These are phyloP conservation scores for Hydrozoanthus tunicans DNA, from an alignment of 64 coral and sea anemone species.

Conservation along the genomic window DNA sequence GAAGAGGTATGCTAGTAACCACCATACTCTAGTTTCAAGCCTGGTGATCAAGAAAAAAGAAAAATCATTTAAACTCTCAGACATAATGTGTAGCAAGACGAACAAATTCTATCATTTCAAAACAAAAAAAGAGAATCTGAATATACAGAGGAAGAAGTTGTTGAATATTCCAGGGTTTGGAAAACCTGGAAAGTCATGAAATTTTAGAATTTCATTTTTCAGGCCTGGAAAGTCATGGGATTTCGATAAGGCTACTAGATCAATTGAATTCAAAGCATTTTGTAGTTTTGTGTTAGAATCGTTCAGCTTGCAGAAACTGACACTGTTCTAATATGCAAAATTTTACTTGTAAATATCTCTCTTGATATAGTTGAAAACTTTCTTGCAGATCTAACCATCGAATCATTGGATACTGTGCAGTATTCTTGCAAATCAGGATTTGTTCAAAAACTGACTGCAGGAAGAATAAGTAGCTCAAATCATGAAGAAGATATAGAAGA, in stretches of 20 bases:
- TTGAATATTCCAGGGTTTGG: no score
- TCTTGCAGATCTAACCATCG: conserved; percentile 17
- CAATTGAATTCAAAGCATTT: no score
- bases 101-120: no score
- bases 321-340: neutral
- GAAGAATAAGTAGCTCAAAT: neutral
- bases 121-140: no score
- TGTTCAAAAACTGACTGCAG: neutral
- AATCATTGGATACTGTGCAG: neutral
- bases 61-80: neutral
- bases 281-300: no score
- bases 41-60: neutral
- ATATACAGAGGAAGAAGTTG: no score
- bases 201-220: no score
- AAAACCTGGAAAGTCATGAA: no score
- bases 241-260: no score
- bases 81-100: no score
- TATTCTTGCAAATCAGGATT: neutral
- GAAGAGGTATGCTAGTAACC: conserved; percentile 1
- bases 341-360: neutral
- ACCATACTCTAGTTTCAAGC: neutral
- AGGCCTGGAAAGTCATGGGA: no score
- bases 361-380: neutral
- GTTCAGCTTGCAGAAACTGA: neutral
- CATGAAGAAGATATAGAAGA: neutral